Evolutionary conservation across 2,113 vertebrate species (phyloP).

Genomic region (Myxocyprinus asiaticus): DNA sequence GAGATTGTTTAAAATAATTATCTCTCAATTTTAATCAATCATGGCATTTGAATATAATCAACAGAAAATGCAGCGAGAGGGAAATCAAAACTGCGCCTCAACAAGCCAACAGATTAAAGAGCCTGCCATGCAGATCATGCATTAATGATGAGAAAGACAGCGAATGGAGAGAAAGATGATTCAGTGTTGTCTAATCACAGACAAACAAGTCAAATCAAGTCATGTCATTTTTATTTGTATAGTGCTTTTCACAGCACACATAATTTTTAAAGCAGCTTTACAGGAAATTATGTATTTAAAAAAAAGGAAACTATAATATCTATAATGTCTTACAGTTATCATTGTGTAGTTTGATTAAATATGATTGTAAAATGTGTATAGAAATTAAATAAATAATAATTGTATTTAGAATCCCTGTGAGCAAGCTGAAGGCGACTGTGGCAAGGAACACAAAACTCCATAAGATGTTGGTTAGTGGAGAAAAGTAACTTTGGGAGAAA

Average conservation of each 20-base stretch:
- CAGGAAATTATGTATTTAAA: not conserved
- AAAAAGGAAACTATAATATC: not conserved
- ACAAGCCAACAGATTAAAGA: conserved; percentile 50
- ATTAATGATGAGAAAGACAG: conserved; percentile 43
- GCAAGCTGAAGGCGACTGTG: too few relatives aligned
- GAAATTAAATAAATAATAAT: too few relatives aligned
- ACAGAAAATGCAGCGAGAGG: conserved; percentile 42
- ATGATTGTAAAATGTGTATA: too few relatives aligned
- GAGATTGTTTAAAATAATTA: conserved; percentile 51
- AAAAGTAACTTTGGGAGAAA: too few relatives aligned
- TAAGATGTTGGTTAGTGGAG: too few relatives aligned
- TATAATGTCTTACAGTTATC: too few relatives aligned
- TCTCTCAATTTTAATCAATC: conserved; percentile 50
- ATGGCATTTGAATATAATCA: conserved; percentile 42
- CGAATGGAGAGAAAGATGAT: conserved; percentile 35
- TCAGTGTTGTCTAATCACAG: conserved; percentile 36
- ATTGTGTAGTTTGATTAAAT: too few relatives aligned
- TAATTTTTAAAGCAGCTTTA: too few relatives aligned
- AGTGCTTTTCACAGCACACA: too few relatives aligned
- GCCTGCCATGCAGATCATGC: conserved; percentile 30
- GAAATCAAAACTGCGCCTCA: conserved; percentile 42
- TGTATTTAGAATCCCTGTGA: too few relatives aligned
- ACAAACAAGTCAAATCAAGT: conserved; percentile 16
- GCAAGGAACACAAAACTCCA: too few relatives aligned
- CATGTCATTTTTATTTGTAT: not conserved